Evolutionary conservation across 37 sponge, comb jelly and placozoan species (phyloP).

Genomic region (Lycopodina hypogea): DNA sequence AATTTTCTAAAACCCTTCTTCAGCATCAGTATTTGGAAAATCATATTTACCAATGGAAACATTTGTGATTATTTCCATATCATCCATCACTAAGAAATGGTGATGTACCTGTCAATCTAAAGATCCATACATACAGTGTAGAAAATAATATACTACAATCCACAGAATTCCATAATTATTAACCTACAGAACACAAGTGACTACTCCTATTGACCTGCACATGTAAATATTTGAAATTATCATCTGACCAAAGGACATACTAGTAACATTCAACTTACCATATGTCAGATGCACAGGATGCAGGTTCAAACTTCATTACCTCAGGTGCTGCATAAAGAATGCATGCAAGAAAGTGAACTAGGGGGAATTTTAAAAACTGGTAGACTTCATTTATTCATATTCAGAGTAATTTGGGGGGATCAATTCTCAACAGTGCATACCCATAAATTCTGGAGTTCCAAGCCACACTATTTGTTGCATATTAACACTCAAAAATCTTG

Average conservation of each 20-base stretch:
- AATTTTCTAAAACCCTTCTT: conserved; percentile 73
- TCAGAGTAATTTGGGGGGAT: background rate
- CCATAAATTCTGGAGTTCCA: conserved; percentile 90
- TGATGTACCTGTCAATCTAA: conserved; percentile 82
- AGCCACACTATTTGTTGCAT: conserved; percentile 42
- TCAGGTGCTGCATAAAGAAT: conserved; percentile 71
- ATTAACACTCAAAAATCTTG: conserved; percentile 39
- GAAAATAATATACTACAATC: background rate
- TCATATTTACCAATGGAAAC: conserved; percentile 72
- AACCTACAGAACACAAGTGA: conserved; percentile 84
- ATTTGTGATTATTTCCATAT: conserved; percentile 73
- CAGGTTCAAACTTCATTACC: conserved; percentile 76
- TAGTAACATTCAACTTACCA: conserved; percentile 55
- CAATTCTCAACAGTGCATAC: conserved; percentile 11
- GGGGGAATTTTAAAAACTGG: background rate
- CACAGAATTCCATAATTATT: no score
- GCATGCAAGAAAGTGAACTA: background rate
- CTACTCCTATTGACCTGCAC: conserved; percentile 79
- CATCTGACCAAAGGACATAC: no score
- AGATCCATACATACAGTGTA: no score
- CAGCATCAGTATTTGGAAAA: conserved; percentile 60
- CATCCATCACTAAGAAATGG: conserved; percentile 89
- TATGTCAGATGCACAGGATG: conserved; percentile 79
- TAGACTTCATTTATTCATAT: background rate
- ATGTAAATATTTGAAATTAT: no score